phyloP scores from a whole-genome alignment of 1,140 invertebrate genomes.

The Paraescarpia echinospica region DNA sequence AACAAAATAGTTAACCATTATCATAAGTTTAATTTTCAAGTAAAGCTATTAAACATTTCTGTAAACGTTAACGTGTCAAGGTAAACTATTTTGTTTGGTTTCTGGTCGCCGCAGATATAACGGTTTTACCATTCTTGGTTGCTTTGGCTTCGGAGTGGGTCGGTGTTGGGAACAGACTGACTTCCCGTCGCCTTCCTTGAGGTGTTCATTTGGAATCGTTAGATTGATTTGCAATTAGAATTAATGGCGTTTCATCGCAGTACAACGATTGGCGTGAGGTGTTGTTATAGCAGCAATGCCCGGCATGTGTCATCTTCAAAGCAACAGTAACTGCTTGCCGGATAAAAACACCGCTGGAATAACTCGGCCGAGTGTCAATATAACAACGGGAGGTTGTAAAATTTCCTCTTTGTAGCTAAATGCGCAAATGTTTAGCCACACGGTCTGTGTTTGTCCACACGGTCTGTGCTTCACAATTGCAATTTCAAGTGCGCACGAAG shows the following conservation, averaged over 20 bases:
- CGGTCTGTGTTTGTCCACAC: neutral
- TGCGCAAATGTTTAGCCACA: neutral
- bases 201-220: neutral
- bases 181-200: neutral
- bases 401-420: neutral
- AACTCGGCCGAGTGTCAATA: neutral
- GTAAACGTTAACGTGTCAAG: neutral
- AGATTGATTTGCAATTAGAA: neutral
- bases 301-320: neutral
- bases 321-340: neutral
- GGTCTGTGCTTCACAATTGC: neutral
- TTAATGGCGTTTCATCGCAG: neutral
- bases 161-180: neutral
- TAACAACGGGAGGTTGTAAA: neutral
- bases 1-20: no score
- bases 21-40: no score
- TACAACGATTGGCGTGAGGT: no score
- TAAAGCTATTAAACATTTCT: no score
- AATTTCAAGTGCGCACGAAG: neutral
- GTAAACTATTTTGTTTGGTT: neutral
- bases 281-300: neutral
- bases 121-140: neutral
- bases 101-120: neutral
- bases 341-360: neutral
- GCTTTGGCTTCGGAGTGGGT: neutral